Percentiles rank a stretch among this genome's conserved stretches.
Evolutionary conservation across 2,797 vertebrate genomes (phyloP).

Genomic region (Falco naumanni): DNA sequence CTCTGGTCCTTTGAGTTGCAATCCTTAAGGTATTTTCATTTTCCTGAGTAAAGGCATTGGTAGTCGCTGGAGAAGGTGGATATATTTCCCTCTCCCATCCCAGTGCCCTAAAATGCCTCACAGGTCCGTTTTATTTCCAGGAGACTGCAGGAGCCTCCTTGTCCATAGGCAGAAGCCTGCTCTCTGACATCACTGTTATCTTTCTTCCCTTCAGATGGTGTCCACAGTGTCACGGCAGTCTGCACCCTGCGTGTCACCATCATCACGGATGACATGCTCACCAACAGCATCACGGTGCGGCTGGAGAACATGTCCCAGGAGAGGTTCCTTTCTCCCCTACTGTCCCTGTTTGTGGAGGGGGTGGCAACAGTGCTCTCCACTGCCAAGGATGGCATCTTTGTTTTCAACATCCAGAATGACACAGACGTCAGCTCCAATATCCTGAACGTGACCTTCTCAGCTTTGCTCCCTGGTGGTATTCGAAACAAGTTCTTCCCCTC

Average conservation of each 20-base stretch:
- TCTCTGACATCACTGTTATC: background rate
- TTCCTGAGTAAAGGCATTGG: background rate
- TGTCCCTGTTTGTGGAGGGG: slow-evolving; percentile 90
- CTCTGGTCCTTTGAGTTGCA: background rate
- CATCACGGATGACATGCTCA: slow-evolving; percentile 98
- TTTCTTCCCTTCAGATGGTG: slow-evolving; percentile 81
- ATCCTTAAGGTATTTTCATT: background rate
- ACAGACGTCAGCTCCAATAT: slow-evolving; percentile 92
- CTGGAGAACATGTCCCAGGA: slow-evolving; percentile 99
- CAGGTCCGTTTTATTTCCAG: background rate
- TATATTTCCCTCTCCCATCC: background rate
- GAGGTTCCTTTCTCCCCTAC: slow-evolving; percentile 92
- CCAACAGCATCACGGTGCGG: slow-evolving; percentile 97
- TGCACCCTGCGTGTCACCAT: slow-evolving; percentile 94
- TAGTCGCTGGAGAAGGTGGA: background rate
- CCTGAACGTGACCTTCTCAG: slow-evolving; percentile 95
- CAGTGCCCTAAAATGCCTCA: background rate
- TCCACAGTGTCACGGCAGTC: slow-evolving; percentile 83
- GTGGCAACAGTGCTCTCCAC: slow-evolving; percentile 94
- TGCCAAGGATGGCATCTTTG: slow-evolving; percentile 87
- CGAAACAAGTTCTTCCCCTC: slow-evolving; percentile 89
- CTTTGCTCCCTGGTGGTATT: slow-evolving; percentile 86
- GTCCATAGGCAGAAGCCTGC: background rate
- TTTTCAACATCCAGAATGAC: slow-evolving; percentile 97
- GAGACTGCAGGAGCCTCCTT: background rate